Evolutionary conservation across 1,140 invertebrate species (phyloP).

Genomic region (Latrodectus geometricus): DNA sequence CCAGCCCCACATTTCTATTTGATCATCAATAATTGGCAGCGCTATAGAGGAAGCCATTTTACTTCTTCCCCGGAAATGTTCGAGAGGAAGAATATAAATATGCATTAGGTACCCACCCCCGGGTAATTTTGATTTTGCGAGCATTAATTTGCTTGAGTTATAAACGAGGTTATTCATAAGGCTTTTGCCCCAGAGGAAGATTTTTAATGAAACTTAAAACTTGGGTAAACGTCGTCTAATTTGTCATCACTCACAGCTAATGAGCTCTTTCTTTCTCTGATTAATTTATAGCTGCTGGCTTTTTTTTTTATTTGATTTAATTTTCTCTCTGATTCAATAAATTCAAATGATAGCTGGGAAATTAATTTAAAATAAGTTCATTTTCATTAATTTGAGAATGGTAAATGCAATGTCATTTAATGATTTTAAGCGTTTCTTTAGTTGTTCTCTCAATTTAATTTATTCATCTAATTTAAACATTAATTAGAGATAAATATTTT

Average conservation of each 20-base stretch:
- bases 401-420: no score
- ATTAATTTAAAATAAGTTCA: neutral
- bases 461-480: no score
- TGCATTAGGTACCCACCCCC: slow-evolving; percentile 26
- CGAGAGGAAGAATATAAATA: slow-evolving; percentile 23
- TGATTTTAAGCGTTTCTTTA: no score
- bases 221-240: neutral
- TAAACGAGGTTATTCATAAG: neutral
- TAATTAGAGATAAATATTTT: no score
- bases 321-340: neutral
- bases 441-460: no score
- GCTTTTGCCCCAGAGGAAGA: neutral
- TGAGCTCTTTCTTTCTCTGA: neutral
- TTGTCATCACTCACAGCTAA: neutral
- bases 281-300: neutral
- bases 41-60: slow-evolving; percentile 5
- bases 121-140: slow-evolving; percentile 12
- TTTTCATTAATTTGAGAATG: neutral
- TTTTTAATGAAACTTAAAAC: neutral
- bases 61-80: slow-evolving; percentile 4
- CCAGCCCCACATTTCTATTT: slow-evolving; percentile 32
- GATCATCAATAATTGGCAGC: slow-evolving; percentile 50
- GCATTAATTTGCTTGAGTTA: slow-evolving; percentile 20
- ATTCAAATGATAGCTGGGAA: neutral
- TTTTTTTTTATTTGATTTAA: neutral